Percentiles rank a stretch among this genome's conserved stretches.
Conservation (phyloP, 2,888 invertebrate genomes). For the Labia minor region DNA sequence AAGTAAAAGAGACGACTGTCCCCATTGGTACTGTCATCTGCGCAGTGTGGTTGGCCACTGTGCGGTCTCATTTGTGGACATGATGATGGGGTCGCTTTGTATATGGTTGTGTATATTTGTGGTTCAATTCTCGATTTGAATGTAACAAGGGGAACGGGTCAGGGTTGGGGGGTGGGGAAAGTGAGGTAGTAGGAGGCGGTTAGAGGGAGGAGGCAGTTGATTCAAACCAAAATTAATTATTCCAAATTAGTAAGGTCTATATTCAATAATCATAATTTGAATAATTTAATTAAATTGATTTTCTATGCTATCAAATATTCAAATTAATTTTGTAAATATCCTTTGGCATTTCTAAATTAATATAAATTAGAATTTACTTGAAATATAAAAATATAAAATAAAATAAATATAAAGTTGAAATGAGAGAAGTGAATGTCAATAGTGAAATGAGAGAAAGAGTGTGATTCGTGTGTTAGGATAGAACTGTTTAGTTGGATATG, state of each 20-base stretch:
- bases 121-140: constrained; percentile 8
- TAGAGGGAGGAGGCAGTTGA: background rate
- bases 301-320: constrained; percentile 8
- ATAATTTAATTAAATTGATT: constrained; percentile 13
- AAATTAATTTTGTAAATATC: constrained; percentile 13
- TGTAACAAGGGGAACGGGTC: background rate
- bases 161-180: background rate
- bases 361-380: background rate
- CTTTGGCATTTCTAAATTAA: constrained; percentile 13
- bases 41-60: no score
- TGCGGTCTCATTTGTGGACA: no score
- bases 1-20: no score
- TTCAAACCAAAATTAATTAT: constrained; percentile 13
- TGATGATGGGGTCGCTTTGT: no score
- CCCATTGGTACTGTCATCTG: no score
- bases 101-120: background rate
- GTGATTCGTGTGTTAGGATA: background rate
- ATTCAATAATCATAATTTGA: constrained; percentile 13
- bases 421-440: background rate
- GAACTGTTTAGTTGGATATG: no score
- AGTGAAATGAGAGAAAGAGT: background rate
- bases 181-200: background rate
- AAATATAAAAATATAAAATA: background rate
- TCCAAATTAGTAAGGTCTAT: constrained; percentile 13
- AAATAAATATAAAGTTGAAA: no score